phyloP scores from a whole-genome alignment of 2,888 invertebrate genomes.

The Polia nebulosa region DNA sequence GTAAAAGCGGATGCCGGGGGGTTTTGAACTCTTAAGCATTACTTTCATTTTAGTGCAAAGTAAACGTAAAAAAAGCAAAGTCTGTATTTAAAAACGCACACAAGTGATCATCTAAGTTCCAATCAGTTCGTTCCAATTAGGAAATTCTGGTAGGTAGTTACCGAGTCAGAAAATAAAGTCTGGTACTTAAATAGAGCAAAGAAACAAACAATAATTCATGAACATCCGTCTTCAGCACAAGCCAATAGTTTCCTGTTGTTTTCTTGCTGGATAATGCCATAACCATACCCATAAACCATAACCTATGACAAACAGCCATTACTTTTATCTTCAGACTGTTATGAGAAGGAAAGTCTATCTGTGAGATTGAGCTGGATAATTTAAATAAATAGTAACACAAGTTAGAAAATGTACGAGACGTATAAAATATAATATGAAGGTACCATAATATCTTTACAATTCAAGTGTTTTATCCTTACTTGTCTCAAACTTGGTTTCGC shows the following conservation, averaged over 20 bases:
- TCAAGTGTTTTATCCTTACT: background rate
- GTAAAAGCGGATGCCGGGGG: background rate
- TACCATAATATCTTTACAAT: background rate
- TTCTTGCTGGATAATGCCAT: background rate
- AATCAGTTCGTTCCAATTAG: background rate
- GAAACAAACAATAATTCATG: background rate
- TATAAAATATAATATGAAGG: background rate
- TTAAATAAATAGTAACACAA: background rate
- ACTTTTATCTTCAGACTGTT: too few species aligned
- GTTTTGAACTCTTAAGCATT: background rate
- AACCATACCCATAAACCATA: too few species aligned
- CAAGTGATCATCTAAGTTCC: background rate
- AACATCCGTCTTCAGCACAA: background rate
- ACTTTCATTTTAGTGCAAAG: background rate
- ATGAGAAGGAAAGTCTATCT: background rate
- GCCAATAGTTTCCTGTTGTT: background rate
- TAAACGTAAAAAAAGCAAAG: background rate
- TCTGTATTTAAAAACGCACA: background rate
- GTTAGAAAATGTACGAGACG: background rate
- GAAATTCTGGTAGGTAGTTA: background rate
- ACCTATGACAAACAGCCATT: background rate
- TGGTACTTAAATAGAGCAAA: background rate
- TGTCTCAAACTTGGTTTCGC: background rate
- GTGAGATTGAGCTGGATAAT: too few species aligned
- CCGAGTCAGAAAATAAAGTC: background rate